Conservation (phyloP, 2,888 invertebrate genomes). For the Heteromurus nitidus region DNA sequence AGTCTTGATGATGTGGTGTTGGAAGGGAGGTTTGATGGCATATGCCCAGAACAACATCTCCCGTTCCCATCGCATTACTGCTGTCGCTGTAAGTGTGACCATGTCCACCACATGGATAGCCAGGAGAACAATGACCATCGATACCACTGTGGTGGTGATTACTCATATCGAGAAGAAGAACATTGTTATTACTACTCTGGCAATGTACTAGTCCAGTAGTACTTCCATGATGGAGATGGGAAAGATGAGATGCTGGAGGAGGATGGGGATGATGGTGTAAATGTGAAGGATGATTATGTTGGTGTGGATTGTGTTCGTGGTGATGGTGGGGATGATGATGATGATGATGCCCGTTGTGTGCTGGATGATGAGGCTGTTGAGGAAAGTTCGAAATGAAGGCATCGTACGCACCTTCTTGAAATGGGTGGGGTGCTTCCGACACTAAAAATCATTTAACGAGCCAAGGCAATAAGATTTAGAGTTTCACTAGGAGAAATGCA, state of each 20-base stretch:
- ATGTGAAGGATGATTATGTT: slow-evolving; percentile 11
- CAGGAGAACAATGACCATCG: slow-evolving; percentile 55
- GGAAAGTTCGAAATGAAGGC: slow-evolving; percentile 68
- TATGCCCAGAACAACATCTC: slow-evolving; percentile 12
- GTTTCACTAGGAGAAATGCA: slow-evolving; percentile 13
- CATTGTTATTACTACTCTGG: slow-evolving; percentile 17
- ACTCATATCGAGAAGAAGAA: slow-evolving; percentile 57
- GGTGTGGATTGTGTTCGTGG: slow-evolving; percentile 27
- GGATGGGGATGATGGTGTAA: slow-evolving; percentile 4
- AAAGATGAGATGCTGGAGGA: slow-evolving; percentile 7
- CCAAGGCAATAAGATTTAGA: background rate
- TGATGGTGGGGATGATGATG: slow-evolving; percentile 9
- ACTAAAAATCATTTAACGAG: slow-evolving; percentile 37
- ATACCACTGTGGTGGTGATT: slow-evolving; percentile 10
- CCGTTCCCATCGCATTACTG: background rate
- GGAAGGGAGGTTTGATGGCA: slow-evolving; percentile 9
- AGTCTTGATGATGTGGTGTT: slow-evolving; percentile 40
- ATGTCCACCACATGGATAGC: slow-evolving; percentile 40
- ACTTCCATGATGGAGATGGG: slow-evolving; percentile 2
- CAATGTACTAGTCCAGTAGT: background rate
- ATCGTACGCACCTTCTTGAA: slow-evolving; percentile 69
- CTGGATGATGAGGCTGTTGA: slow-evolving; percentile 27
- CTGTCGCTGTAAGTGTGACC: background rate
- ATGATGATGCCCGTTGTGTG: slow-evolving; percentile 12
- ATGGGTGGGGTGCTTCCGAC: slow-evolving; percentile 66